Percentiles rank a stretch among this genome's conserved stretches.
These are phyloP conservation scores for Seira musarum DNA, from an alignment of 2,888 invertebrate species.

Conservation along the genomic window DNA sequence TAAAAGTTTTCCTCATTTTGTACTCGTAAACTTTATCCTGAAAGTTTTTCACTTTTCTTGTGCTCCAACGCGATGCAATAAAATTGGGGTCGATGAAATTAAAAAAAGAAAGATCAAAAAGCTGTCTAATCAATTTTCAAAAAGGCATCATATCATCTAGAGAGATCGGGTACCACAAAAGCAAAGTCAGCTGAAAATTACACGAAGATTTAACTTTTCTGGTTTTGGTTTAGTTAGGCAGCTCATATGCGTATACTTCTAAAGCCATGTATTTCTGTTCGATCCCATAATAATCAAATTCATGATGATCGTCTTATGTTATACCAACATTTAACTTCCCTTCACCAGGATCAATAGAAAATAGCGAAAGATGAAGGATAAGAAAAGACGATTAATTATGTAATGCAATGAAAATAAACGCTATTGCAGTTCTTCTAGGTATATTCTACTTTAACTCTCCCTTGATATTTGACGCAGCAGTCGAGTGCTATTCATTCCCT, in stretches of 20 bases:
- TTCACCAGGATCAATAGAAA: not conserved
- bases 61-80: constrained; percentile 41
- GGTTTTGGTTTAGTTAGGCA: not conserved
- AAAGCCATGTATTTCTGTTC: not conserved
- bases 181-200: constrained; percentile 4
- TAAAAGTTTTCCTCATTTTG: constrained; percentile 24
- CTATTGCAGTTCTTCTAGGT: not conserved
- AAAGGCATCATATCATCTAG: not conserved
- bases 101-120: constrained; percentile 52
- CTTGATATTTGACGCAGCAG: not conserved
- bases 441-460: not conserved
- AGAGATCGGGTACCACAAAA: not conserved
- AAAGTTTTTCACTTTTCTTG: constrained; percentile 37
- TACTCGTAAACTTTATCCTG: not conserved
- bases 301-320: not conserved
- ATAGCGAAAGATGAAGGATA: not conserved
- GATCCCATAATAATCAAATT: constrained; percentile 7
- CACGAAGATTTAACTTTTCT: not conserved
- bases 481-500: too few species aligned
- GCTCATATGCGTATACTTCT: too few species aligned
- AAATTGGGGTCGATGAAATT: constrained; percentile 49
- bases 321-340: not conserved
- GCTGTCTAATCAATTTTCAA: constrained; percentile 45
- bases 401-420: constrained; percentile 16
- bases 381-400: not conserved